Base-by-base conservation (phyloP, 2,797 vertebrate species). In the Holocentrus rufus region DNA sequence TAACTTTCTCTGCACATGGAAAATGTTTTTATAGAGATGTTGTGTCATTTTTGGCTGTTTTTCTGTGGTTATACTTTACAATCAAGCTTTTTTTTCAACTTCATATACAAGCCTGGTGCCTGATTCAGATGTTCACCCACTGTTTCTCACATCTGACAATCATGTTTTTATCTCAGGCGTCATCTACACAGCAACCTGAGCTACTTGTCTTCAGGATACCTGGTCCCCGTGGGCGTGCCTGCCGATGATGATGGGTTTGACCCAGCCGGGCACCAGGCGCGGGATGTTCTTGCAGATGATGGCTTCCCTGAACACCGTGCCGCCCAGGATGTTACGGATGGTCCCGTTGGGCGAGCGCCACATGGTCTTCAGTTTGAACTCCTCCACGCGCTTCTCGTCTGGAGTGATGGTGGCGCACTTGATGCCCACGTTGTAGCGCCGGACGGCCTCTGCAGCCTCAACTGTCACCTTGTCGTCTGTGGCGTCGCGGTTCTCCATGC, bases 341-440 rank as follows among this genome's bases (percentile, higher is more conserved):
- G 98, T 99, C 57, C 98, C 98, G 18, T 99, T 99, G 47, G 98
- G 98, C 0, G 97, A 98, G 46, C 97, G 97, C 97, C 98, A 99
- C 98, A 98, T 99, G 89, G 97, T 93, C 89, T 98, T 98, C 7
- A 99, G 77, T 79, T 97, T 96, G 92, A 99, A 99, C 87, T 99
- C 98, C 85, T 98, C 96, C 61, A 99, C 96, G 0, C 98, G 95
- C 0, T 97, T 97, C 93, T 99, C 98, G 30, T 99, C 98, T 0
- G 98, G 98, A 9, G 98, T 99, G 91, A 99, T 99, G 76, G 98
- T 99, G 80, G 98, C 98, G 47, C 98, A 99, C 85, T 99, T 99
- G 88, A 99, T 92, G 30, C 98, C 98, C 53, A 99, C 96, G 0
- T 91, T 96, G 87, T 97, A 96, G 2, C 93, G 96, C 54, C 81